These are phyloP conservation scores for Euschistus heros DNA, from an alignment of 1,140 invertebrate genomes.

Conservation along the genomic window DNA sequence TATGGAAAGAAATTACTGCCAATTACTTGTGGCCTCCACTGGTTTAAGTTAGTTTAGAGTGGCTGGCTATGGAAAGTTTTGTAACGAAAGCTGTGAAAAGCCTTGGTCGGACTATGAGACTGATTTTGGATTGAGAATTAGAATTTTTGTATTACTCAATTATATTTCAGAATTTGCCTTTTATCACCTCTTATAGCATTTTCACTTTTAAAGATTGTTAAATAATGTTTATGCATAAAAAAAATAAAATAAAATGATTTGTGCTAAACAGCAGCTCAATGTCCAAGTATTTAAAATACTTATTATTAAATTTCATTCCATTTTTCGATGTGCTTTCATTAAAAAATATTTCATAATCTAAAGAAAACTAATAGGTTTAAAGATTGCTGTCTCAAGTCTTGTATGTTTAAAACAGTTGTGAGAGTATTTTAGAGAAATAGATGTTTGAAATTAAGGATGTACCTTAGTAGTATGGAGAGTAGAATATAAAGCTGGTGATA, in stretches of 20 bases:
- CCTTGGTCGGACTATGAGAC: conserved; percentile 25
- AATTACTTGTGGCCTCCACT: conserved; percentile 21
- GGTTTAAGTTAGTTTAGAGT: not conserved
- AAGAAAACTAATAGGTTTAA: conserved; percentile 4
- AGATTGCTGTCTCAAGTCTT: conserved; percentile 13
- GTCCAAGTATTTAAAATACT: conserved; percentile 13
- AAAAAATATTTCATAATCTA: conserved; percentile 13
- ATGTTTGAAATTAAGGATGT: conserved; percentile 10
- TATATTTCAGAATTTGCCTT: conserved; percentile 15
- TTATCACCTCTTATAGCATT: conserved; percentile 14
- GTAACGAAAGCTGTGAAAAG: conserved; percentile 24
- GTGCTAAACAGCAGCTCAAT: conserved; percentile 16
- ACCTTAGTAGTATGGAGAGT: conserved; percentile 24
- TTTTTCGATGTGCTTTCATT: conserved; percentile 16
- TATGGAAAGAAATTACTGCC: conserved; percentile 22
- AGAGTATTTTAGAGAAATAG: not conserved
- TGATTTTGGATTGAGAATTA: conserved; percentile 24
- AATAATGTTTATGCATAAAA: conserved; percentile 9
- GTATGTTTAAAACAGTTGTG: conserved; percentile 9
- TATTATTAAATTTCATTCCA: conserved; percentile 15
- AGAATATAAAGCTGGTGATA: conserved; percentile 24
- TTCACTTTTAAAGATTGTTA: conserved; percentile 3
- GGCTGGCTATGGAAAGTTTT: conserved; percentile 10
- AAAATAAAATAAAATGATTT: not conserved
- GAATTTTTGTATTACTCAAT: conserved; percentile 19